phyloP scores from a whole-genome alignment of 2,888 invertebrate genomes.

The Chrysomela aeneicollis region DNA sequence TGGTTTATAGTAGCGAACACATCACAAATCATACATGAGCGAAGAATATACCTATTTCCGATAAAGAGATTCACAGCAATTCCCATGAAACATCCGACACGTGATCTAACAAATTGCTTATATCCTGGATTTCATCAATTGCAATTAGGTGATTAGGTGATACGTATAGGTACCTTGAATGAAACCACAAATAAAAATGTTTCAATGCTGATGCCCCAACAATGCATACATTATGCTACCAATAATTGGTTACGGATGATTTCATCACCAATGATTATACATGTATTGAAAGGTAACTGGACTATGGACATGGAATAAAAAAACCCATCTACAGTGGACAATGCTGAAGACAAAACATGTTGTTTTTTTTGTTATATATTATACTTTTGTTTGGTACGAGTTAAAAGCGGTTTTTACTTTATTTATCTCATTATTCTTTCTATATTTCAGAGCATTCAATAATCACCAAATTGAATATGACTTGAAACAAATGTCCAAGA shows the following conservation, averaged over 20 bases:
- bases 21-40: no score
- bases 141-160: neutral
- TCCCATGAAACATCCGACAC: neutral
- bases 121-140: neutral
- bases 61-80: neutral
- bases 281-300: neutral
- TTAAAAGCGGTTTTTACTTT: no score
- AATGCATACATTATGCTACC: neutral
- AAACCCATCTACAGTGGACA: no score
- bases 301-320: no score
- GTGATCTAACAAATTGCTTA: slow-evolving; percentile 1
- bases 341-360: no score
- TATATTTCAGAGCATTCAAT: no score
- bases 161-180: slow-evolving; percentile 7
- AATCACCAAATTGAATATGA: no score
- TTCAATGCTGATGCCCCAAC: neutral
- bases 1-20: no score
- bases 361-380: no score
- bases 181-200: neutral
- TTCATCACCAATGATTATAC: neutral
- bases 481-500: no score
- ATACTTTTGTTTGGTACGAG: no score
- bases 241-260: neutral
- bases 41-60: neutral
- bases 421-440: no score